Percentiles rank a stretch among this genome's conserved stretches.
Conservation (phyloP, 35 echinoderm and acorn worm species). For the Apostichopus japonicus region DNA sequence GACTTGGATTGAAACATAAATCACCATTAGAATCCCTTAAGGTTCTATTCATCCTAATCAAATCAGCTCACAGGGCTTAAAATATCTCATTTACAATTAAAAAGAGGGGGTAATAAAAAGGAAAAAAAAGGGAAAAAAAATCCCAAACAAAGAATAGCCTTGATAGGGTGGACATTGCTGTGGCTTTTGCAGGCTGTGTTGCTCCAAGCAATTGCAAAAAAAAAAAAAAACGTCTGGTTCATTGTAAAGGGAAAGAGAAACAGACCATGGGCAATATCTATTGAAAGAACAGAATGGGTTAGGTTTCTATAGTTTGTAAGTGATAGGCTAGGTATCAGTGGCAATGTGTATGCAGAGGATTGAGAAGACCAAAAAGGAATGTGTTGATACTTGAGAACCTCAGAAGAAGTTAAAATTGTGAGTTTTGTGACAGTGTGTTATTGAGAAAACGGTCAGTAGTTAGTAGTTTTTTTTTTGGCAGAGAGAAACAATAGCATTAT, state of each 20-base stretch:
- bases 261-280: neutral
- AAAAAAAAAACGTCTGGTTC: neutral
- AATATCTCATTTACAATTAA: neutral
- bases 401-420: too few species aligned
- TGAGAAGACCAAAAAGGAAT: too few species aligned
- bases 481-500: too few species aligned
- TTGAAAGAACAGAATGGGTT: neutral
- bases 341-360: too few species aligned
- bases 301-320: slow-evolving; percentile 14
- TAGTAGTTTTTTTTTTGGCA: too few species aligned
- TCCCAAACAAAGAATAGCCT: slow-evolving; percentile 7
- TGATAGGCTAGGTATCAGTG: neutral
- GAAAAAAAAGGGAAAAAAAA: neutral
- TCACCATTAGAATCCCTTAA: neutral
- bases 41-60: neutral
- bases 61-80: neutral
- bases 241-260: neutral
- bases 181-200: neutral
- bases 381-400: too few species aligned
- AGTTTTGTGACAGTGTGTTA: too few species aligned
- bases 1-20: neutral
- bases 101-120: too few species aligned
- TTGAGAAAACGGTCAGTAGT: too few species aligned
- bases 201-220: neutral
- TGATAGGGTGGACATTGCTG: slow-evolving; percentile 17